Base-by-base conservation (phyloP, 2,797 vertebrate genomes). In the Anomalospiza imberbis region DNA sequence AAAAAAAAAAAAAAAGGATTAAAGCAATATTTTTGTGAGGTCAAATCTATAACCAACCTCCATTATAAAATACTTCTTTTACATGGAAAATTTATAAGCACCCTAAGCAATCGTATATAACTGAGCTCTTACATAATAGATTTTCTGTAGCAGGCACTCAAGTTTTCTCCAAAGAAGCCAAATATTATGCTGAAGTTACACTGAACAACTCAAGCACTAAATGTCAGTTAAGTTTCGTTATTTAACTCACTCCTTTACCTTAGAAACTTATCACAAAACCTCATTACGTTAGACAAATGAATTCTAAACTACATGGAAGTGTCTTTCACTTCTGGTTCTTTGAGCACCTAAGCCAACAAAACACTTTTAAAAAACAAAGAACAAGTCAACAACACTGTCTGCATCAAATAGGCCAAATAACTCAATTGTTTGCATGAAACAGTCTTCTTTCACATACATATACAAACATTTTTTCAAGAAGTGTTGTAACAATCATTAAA, bases 1-100 rank as follows among this genome's bases (percentile, higher is more conserved):
- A 38, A 62, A 34, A 80, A 73, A 86, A 67, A 67, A 85, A 74
- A 86, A 67, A 83, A 71, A 53, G 25, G 40, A 83, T 95, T 93
- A 77, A 79, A 54, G 68, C 67, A 97, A 34, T 95, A 82, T 61
- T 97, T 97, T 88, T 94, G 70, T 84, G 83, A 88, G 76, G 88
- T 96, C 97, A 97, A 97, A 98, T 98, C 97, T 94, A 97, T 98
- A 98, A 91, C 73, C 91, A 96, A 97, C 97, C 96, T 97, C 91
- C 95, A 96, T 97, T 97, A 97, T 61, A 96, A 98, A 97, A 96
- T 89, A 96, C 71, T 97, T 95, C 88, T 96, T 48, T 87, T 96
- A 66, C 8, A 24, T 85, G 58, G 94, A 89, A 97, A 96, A 98
- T 96, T 95, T 97, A 97, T 96, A 97, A 97, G 93, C 70, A 97